Evolutionary conservation across 2,888 invertebrate genomes (phyloP).

Genomic region (Drosophila lacicola): DNA sequence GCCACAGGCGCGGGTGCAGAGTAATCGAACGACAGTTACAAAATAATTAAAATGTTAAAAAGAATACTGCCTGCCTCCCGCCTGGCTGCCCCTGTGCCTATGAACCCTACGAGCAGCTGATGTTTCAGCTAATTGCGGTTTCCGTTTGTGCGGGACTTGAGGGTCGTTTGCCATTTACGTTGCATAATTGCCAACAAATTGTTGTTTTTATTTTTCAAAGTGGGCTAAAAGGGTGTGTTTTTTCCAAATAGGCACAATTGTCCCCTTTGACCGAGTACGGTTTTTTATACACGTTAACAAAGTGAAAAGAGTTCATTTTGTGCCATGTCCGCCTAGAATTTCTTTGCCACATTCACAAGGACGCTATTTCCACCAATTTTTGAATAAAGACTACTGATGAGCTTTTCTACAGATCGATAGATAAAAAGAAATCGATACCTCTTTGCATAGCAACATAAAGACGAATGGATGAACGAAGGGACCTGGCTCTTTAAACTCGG

Average conservation of each 20-base stretch:
- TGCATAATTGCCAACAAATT: constrained; percentile 22
- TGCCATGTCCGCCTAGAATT: too few species aligned
- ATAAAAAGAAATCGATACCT: too few species aligned
- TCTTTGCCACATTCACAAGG: too few species aligned
- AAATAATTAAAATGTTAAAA: constrained; percentile 60
- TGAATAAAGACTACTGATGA: too few species aligned
- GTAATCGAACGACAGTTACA: constrained; percentile 48
- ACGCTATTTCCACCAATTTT: too few species aligned
- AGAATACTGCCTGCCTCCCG: constrained; percentile 8
- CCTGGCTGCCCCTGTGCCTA: not conserved
- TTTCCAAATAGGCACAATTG: not conserved
- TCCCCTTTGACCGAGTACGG: not conserved
- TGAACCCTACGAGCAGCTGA: constrained; percentile 18
- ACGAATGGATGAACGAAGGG: too few species aligned
- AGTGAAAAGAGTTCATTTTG: too few species aligned
- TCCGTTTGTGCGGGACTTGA: constrained; percentile 27
- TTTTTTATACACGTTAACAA: not conserved
- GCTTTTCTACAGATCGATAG: too few species aligned
- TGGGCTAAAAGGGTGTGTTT: not conserved
- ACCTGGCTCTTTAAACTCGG: too few species aligned
- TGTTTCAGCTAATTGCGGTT: constrained; percentile 49
- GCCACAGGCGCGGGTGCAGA: constrained; percentile 21
- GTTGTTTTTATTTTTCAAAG: not conserved
- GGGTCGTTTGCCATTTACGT: constrained; percentile 22
- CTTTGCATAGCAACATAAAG: too few species aligned